Percentiles rank a stretch among this genome's conserved stretches.
These are phyloP conservation scores for Branchinecta lynchi DNA, from an alignment of 1,140 invertebrate genomes.

Conservation along the genomic window DNA sequence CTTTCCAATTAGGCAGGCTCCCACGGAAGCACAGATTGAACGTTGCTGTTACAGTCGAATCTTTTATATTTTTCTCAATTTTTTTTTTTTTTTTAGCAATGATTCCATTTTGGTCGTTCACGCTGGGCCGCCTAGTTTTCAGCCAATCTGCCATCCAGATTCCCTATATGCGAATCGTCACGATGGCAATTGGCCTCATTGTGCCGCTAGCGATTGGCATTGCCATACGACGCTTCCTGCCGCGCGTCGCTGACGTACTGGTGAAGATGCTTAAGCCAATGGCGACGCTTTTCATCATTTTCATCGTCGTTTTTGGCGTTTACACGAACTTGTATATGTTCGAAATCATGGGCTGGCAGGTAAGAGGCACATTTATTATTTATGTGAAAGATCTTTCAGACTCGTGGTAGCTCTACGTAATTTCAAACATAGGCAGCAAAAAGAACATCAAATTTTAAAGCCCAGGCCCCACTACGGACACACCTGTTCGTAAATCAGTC, in stretches of 20 bases:
- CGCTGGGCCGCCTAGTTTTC: constrained; percentile 69
- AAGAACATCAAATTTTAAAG: too few relatives aligned
- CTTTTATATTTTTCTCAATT: constrained; percentile 17
- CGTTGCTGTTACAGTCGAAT: too few relatives aligned
- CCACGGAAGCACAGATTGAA: neutral
- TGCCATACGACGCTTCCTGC: constrained; percentile 37
- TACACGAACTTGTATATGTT: constrained; percentile 83
- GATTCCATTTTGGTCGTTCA: constrained; percentile 90
- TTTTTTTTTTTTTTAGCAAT: constrained; percentile 46
- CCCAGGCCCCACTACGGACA: too few relatives aligned
- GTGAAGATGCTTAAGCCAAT: constrained; percentile 70
- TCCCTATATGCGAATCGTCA: constrained; percentile 63
- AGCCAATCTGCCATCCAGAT: constrained; percentile 48
- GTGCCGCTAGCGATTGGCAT: constrained; percentile 47
- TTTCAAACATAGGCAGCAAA: too few relatives aligned
- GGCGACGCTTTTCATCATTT: constrained; percentile 61
- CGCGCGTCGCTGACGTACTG: constrained; percentile 48
- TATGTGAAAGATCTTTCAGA: too few relatives aligned
- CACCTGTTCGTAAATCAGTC: too few relatives aligned
- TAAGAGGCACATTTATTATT: constrained; percentile 32
- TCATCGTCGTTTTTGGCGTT: constrained; percentile 79
- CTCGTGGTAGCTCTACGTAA: too few relatives aligned
- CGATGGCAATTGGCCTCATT: constrained; percentile 57
- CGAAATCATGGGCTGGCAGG: constrained; percentile 61
- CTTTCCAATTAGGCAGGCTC: neutral